Base-by-base conservation (phyloP, 1,140 invertebrate genomes). In the Meteorus sp. region DNA sequence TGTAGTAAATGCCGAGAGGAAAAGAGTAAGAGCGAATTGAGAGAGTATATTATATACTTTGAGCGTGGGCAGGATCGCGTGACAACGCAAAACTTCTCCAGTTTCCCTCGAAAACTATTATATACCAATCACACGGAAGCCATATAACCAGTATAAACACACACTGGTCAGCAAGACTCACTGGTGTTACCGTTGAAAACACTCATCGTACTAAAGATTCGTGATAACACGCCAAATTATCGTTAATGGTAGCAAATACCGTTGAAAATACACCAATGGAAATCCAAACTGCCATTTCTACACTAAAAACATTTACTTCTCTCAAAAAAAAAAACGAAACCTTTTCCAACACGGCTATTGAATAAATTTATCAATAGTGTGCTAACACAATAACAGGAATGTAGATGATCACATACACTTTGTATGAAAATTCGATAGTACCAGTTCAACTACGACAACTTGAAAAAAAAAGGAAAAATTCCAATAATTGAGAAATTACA, bases 31-130 rank as follows among this genome's bases (percentile, higher is more conserved):
- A n/a, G 13, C 8, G 13, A 43, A 43, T 19, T 19, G n/a, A n/a
- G n/a, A n/a, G n/a, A n/a, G n/a, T n/a, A n/a, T n/a, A n/a, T n/a
- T n/a, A n/a, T n/a, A n/a, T n/a, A n/a, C n/a, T 31, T 50, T 37
- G 13, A 20, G 51, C 45, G 61, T 59, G 53, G 57, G 61, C 41
- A n/a, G 31, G 47, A 33, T 63, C 53, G 61, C 61, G 61, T 63
- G 61, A 63, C 61, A 52, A 54, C 35, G 20, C 31, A 29, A 23
- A 52, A 33, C 37, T 59, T 52, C 25, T 44, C 48, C 27, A 25
- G 56, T 59, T 59, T 59, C 39, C 33, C 25, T 51, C 20, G 48
- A 59, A 59, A 59, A 52, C 48, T 59, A 59, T 59, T 52, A 59
- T 52, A n/a, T n/a, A 45, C 33, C 35, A 59, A 59, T 59, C 35